Evolutionary conservation across 1,140 invertebrate genomes (phyloP).

Genomic region (Drosophila nasuta): DNA sequence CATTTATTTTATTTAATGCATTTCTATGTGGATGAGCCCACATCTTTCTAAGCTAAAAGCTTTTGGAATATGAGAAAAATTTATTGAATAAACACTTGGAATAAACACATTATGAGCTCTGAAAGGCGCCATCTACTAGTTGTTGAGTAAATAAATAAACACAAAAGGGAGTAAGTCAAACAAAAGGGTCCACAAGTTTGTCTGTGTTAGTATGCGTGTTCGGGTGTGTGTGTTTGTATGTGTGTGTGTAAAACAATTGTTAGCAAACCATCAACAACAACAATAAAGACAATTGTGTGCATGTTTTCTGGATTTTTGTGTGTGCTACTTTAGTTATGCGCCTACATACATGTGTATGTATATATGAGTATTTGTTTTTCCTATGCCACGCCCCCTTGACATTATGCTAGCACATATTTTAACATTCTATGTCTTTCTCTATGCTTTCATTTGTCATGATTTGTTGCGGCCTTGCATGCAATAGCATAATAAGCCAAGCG

Average conservation of each 20-base stretch:
- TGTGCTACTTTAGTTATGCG: slow-evolving; percentile 18
- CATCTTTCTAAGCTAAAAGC: slow-evolving; percentile 7
- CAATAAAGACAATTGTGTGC: slow-evolving; percentile 49
- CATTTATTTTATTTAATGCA: slow-evolving; percentile 1
- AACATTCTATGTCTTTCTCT: slow-evolving; percentile 27
- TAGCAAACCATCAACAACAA: slow-evolving; percentile 30
- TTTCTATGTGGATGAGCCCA: background rate
- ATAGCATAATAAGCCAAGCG: slow-evolving; percentile 75
- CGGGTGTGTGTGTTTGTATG: no score
- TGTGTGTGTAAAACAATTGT: slow-evolving; percentile 53
- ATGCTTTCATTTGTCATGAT: slow-evolving; percentile 71
- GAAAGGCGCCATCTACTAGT: slow-evolving; percentile 23
- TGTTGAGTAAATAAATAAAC: slow-evolving; percentile 70
- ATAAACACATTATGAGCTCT: slow-evolving; percentile 68
- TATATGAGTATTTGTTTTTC: slow-evolving; percentile 18
- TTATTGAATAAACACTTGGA: slow-evolving; percentile 64
- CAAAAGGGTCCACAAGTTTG: slow-evolving; percentile 27
- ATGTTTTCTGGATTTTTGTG: slow-evolving; percentile 29
- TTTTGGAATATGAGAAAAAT: slow-evolving; percentile 33
- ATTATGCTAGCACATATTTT: slow-evolving; percentile 28
- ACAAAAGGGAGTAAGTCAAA: slow-evolving; percentile 59
- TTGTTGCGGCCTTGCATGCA: slow-evolving; percentile 73
- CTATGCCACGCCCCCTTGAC: slow-evolving; percentile 26
- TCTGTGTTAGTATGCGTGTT: no score
- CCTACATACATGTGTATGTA: slow-evolving; percentile 15